Percentiles rank a stretch among this genome's conserved stretches.
Evolutionary conservation across 2,113 vertebrate species (phyloP).

Genomic region (Pterocles burchelli): DNA sequence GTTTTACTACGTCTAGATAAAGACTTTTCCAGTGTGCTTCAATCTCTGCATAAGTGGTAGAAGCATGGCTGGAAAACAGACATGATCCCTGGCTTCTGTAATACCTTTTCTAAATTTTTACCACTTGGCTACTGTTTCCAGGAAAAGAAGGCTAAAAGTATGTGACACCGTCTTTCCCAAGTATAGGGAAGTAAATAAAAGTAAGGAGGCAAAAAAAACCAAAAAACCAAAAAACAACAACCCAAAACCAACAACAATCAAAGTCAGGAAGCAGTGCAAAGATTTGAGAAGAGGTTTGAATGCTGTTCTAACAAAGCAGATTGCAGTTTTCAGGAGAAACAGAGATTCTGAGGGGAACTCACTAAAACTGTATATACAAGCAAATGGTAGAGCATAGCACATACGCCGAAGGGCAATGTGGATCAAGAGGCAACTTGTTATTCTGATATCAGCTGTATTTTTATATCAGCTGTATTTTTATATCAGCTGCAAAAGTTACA

Average conservation of each 20-base stretch:
- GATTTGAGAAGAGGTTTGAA: not conserved
- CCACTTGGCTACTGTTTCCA: not conserved
- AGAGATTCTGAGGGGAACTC: not conserved
- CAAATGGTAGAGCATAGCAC: not conserved
- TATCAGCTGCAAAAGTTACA: not conserved
- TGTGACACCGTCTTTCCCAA: not conserved
- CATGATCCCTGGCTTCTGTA: not conserved
- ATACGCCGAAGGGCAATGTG: not conserved
- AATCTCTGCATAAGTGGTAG: not conserved
- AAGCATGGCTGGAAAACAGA: not conserved
- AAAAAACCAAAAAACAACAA: too few species aligned
- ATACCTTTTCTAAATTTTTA: not conserved
- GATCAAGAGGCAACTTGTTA: not conserved
- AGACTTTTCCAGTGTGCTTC: not conserved
- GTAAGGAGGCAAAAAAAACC: not conserved
- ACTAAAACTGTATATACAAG: not conserved
- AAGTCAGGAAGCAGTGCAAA: not conserved
- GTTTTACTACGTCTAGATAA: not conserved
- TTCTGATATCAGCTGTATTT: not conserved
- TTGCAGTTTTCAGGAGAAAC: not conserved
- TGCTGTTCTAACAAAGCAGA: not conserved
- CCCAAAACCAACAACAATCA: not conserved
- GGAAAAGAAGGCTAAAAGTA: not conserved
- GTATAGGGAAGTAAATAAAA: not conserved
- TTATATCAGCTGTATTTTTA: not conserved